Evolutionary conservation across 2,797 vertebrate genomes (phyloP), one percentile per base, ranked within the genome.

Genomic region (Carapus acus): DNA sequence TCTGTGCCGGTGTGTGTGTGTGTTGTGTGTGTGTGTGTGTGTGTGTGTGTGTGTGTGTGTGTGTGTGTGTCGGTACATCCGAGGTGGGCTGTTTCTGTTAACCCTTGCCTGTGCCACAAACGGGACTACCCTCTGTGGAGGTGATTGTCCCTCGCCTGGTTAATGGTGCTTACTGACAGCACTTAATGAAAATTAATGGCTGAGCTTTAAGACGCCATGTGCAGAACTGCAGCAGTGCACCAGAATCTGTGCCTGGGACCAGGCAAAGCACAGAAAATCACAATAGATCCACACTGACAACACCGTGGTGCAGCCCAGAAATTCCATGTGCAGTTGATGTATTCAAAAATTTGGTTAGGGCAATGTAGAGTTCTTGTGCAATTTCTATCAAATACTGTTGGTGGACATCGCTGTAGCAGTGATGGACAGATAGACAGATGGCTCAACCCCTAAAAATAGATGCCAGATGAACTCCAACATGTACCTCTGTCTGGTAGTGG

Each of bases 91-190:
- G 58, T 62, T 62, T 55, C 53, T 24, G 33, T 63, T 63, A 50
- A 56, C 47, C 60, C 53, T 41, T 41, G 37, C 53, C 43, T 51
- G 43, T 20, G 18, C 48, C 43, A 42, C 43, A 52, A 58, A 33
- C 31, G 11, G 31, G 52, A 44, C 46, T 40, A 15, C 52, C 7
- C 60, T 49, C 60, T 39, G 36, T 41, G 47, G 46, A 63, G 42
- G 36, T 51, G 53, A 56, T 51, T 46, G 56, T 51, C 31, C 41
- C 34, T 23, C 24, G 47, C 20, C 46, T 63, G 60, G 40, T 50
- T 63, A 87, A 87, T 87, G 83, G 77, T 78, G 78, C 85, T 80
- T 76, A 67, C 70, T 77, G 83, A 82, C 82, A 75, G 76, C 80
- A 74, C 78, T 82, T 85, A 83, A 85, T 85, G 83, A 78, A 45